Evolutionary conservation across 2,797 vertebrate species (phyloP), one percentile per base, ranked within the genome.

Genomic region (Luscinia luscinia): DNA sequence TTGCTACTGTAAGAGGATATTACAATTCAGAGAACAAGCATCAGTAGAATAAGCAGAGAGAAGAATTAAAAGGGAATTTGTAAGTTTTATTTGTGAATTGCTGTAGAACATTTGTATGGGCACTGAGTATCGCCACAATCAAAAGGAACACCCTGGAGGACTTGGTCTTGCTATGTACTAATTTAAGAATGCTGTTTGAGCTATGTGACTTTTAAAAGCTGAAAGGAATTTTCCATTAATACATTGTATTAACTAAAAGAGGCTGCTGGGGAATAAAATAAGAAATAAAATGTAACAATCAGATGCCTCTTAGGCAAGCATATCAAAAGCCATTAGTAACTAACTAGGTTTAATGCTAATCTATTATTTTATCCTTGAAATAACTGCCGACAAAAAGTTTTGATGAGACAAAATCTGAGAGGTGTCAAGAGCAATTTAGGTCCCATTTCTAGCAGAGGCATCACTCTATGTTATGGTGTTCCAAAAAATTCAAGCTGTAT

Each of bases 241-340:
- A 52, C 45, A 9, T 19, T 83, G 12, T 72, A 74, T 83, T 83
- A 91, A 91, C 89, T 92, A 81, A 89, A 90, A 91, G 34, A 85
- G n/a, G 30, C 64, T 94, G 34, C 26, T 91, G 41, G 21, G 26
- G 19, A 5, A 23, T 67, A 45, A 94, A 64, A 70, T 16, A 17
- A 17, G 8, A 69, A 83, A 58, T 64, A 77, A 83, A 58, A 58
- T 34, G 21, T 34, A 62, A 20, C 3, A 1, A 87, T 84, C 45
- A 70, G 38, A 89, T 63, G 49, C 43, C 38, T 85, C 52, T 67
- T 49, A 68, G 66, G 58, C 49, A 87, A 87, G 20, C 30, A 18
- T 75, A 81, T 74, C 20, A 75, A 43, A 94, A 93, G 62, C 48
- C 27, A 58, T 77, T 87, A 74, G 24, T 69, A 90, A 69, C 30